A percentile compares a stretch with the other conserved stretches of the same genome.
Conservation (phyloP, 1,140 invertebrate genomes). For the Latrodectus geometricus region DNA sequence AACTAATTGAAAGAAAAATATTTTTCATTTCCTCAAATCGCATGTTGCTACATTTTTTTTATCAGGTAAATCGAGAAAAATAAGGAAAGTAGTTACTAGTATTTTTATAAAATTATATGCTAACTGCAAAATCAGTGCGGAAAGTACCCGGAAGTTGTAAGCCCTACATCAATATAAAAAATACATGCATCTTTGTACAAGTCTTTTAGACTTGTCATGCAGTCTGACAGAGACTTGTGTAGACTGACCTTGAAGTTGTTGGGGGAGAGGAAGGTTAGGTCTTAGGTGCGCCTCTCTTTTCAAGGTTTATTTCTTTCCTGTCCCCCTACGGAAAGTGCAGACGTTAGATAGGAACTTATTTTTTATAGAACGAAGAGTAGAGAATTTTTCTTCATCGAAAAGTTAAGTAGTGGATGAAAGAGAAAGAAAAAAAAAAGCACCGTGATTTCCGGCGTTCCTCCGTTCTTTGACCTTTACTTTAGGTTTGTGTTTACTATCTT, state of each 20-base stretch:
- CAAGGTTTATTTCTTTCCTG: constrained; percentile 4
- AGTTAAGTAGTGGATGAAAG: not conserved
- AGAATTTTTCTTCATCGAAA: not conserved
- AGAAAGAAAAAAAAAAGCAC: constrained; percentile 1
- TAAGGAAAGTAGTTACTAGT: no score
- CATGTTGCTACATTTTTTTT: no score
- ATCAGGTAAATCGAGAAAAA: no score
- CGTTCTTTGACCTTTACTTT: constrained; percentile 39
- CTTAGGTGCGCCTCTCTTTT: constrained; percentile 27
- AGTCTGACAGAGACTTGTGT: not conserved
- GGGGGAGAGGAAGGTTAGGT: constrained; percentile 5
- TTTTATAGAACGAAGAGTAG: constrained; percentile 2
- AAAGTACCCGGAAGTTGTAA: no score
- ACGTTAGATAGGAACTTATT: constrained; percentile 31
- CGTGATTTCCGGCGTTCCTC: constrained; percentile 32
- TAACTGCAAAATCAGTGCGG: no score
- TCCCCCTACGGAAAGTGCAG: constrained; percentile 27
- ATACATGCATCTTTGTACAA: no score
- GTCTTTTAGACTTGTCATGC: no score
- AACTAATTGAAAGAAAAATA: no score
- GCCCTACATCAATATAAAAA: no score
- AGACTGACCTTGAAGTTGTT: constrained; percentile 31
- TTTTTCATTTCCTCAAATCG: no score
- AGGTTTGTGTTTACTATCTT: no score
- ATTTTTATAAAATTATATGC: no score